Evolutionary conservation across 2,797 vertebrate species (phyloP), one percentile per base, ranked within the genome.

Genomic region (Cryptoblepharus egeriae): DNA sequence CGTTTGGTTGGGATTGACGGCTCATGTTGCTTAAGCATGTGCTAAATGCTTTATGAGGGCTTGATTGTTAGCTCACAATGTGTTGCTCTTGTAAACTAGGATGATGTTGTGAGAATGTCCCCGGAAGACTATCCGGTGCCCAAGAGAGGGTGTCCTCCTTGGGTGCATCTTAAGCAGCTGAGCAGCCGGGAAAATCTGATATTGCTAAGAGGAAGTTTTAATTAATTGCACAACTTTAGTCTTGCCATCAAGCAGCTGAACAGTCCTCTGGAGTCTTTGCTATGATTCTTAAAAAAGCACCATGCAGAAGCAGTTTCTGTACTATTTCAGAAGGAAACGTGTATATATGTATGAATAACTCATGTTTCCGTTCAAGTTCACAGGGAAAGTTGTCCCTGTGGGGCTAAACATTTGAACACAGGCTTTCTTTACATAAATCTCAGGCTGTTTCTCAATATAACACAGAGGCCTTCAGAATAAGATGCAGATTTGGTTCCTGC

Each of bases 211-310:
- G 63, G 52, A 57, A 35, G 78, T 89, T 92, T 91, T 86, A 92
- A 90, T 93, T 92, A 92, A 92, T 91, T 89, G 76, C 68, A 65
- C 58, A 87, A 85, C 91, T 90, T 85, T 52, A 28, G 1, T 68
- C 87, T 81, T 90, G 88, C 88, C 80, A 83, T 82, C 87, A 89
- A 92, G 81, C 65, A 87, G 82, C 74, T 88, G 87, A 91, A 87
- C 55, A 72, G 85, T 79, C 73, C 91, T 91, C 90, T 86, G 82
- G 88, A 91, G 87, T 32, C 60, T 71, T 81, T 89, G 71, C 80
- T 68, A 80, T 84, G 77, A 88, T 91, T 90, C 76, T 49, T 57
- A 86, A 82, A 75, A 91, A 83, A 82, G 8, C 79, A 71, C 89
- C 63, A 82, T 1, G 35, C 80, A 69, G 81, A 88, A 82, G 82